Evolutionary conservation across 2,888 invertebrate species (phyloP), one percentile per base, ranked within the genome.

Genomic region (Polyommatus iphigenia): DNA sequence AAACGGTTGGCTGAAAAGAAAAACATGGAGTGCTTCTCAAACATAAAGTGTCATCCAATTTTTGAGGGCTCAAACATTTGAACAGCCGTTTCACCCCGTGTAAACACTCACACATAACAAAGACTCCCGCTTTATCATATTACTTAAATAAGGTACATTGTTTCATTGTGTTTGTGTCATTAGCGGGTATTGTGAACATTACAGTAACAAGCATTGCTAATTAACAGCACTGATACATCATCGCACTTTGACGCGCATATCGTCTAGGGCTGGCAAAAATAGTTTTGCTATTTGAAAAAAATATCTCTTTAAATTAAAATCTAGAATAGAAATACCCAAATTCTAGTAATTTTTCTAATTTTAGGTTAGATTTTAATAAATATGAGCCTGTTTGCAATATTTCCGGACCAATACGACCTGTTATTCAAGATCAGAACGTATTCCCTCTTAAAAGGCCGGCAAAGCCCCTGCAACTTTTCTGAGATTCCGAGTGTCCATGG

Each of bases 141-240:
- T 29, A 29, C 67, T 15, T 29, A 67, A 67, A 67, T 67, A 32
- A 67, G 29, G 24, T 6, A 29, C 67, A 67, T 67, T 67, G 67
- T 67, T 67, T 67, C 29, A 15, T 32, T 18, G 67, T 67, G 18
- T 67, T 32, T 32, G 67, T 67, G 24, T 67, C 18, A 67, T 67
- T 67, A 67, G 67, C 29, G 15, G 18, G 29, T 67, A 67, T 67
- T 67, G 67, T 67, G 67, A 29, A 32, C 29, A 67, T 67, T 67
- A 67, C 29, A 29, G 67, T 67, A 67, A 67, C 32, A 67, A 67
- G 32, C 29, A 67, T 24, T 24, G 62, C 29, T 18, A 32, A 67
- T 29, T 67, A 67, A 67, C 67, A 29, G 32, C 29, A 67, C 67
- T 67, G 67, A 67, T 67, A 67, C 67, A 67, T 67, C 67, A 67